These are phyloP conservation scores for Corythoichthys haematopterus DNA, from an alignment of 2,113 vertebrate genomes.

Conservation along the genomic window DNA sequence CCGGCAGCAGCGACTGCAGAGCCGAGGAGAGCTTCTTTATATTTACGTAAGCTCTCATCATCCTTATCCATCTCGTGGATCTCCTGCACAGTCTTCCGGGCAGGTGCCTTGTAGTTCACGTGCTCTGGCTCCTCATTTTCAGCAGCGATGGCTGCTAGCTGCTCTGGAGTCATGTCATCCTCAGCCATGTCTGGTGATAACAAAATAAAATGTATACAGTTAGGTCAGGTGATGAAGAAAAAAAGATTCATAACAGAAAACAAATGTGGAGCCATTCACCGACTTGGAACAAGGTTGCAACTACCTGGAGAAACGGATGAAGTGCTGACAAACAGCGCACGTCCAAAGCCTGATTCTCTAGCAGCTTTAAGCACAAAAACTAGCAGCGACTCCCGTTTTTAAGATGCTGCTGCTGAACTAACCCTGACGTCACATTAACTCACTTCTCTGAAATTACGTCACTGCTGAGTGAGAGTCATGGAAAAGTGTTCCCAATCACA, in stretches of 20 bases:
- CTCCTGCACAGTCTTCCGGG: slow-evolving; percentile 87
- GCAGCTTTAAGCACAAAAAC: slow-evolving; percentile 10
- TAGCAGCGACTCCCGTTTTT: neutral
- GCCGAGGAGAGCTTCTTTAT: slow-evolving; percentile 86
- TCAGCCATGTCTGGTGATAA: slow-evolving; percentile 80
- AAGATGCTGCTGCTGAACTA: slow-evolving; percentile 14
- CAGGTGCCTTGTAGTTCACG: slow-evolving; percentile 84
- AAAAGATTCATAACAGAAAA: neutral
- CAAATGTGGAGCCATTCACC: neutral
- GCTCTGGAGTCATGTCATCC: slow-evolving; percentile 86
- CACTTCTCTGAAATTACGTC: slow-evolving; percentile 33
- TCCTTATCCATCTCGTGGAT: slow-evolving; percentile 91
- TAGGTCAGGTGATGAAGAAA: no score
- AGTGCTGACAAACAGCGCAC: neutral
- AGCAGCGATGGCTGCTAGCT: slow-evolving; percentile 87
- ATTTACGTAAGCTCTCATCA: slow-evolving; percentile 90
- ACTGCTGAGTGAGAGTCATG: slow-evolving; percentile 3
- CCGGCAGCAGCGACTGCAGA: slow-evolving; percentile 61
- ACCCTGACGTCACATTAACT: slow-evolving; percentile 24
- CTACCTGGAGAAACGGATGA: slow-evolving; percentile 10
- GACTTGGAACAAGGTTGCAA: slow-evolving; percentile 1
- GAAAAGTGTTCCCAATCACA: neutral
- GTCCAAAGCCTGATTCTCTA: neutral
- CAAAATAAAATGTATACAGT: neutral
- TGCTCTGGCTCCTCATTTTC: slow-evolving; percentile 84